Percentiles rank a stretch among this genome's conserved stretches.
phyloP scores from a whole-genome alignment of 2,113 vertebrate species.

The Columba janthina region DNA sequence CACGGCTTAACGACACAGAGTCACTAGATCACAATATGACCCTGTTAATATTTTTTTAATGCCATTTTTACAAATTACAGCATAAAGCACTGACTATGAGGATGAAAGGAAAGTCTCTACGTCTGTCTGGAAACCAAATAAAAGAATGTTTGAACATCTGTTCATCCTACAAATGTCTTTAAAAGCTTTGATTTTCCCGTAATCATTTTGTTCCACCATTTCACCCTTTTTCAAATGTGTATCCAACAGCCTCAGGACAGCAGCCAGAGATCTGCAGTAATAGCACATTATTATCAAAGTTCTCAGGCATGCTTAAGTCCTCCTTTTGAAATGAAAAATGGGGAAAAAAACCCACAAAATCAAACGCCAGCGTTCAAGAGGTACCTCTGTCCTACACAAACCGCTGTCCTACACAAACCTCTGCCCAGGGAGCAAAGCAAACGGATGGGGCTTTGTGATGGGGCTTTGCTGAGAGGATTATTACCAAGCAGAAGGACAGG shows the following conservation, averaged over 20 bases:
- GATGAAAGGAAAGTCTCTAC: conserved; percentile 71
- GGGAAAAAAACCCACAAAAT: neutral
- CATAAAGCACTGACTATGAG: conserved; percentile 70
- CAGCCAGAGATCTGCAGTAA: conserved; percentile 69
- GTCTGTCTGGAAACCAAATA: conserved; percentile 71
- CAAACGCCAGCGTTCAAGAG: neutral
- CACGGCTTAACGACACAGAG: conserved; percentile 54
- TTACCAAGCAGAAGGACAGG: neutral
- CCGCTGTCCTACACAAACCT: neutral
- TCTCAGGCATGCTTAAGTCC: conserved; percentile 4
- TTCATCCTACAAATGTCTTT: conserved; percentile 67
- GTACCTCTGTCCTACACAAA: neutral
- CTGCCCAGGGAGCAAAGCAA: neutral
- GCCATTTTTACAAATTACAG: conserved; percentile 76
- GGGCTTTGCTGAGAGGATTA: neutral
- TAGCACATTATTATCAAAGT: conserved; percentile 64
- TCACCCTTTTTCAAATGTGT: conserved; percentile 63
- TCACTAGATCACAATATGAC: conserved; percentile 68
- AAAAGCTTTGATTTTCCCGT: conserved; percentile 69
- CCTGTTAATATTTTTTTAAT: conserved; percentile 72
- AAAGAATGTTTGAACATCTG: conserved; percentile 68
- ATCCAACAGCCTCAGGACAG: conserved; percentile 62
- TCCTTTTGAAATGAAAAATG: neutral
- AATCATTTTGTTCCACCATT: conserved; percentile 63
- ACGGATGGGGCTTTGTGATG: neutral